phyloP scores from a whole-genome alignment of 1,140 invertebrate genomes.

The Drosophila trapezifrons region DNA sequence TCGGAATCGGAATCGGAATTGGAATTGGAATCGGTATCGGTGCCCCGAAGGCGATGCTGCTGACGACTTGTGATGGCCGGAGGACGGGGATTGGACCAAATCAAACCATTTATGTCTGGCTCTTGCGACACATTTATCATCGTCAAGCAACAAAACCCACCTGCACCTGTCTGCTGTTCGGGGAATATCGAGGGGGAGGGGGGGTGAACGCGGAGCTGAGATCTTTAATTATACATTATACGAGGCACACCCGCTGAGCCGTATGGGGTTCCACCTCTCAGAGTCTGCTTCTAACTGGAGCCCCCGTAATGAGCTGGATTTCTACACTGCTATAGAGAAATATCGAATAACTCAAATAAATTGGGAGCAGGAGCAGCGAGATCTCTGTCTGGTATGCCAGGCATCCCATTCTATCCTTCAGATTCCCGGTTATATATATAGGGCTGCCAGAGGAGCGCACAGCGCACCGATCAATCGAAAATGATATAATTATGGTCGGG shows the following conservation, averaged over 20 bases:
- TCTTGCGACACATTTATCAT: constrained; percentile 77
- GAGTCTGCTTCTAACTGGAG: constrained; percentile 58
- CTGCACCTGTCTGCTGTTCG: constrained; percentile 69
- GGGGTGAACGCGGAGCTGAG: background rate
- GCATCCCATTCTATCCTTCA: constrained; percentile 53
- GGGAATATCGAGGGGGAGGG: background rate
- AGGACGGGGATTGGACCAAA: constrained; percentile 40
- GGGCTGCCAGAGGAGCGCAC: constrained; percentile 8
- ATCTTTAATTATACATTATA: constrained; percentile 70
- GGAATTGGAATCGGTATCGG: constrained; percentile 36
- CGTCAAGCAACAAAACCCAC: constrained; percentile 58
- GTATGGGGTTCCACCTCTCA: constrained; percentile 41
- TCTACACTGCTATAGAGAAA: constrained; percentile 48
- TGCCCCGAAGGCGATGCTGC: constrained; percentile 29
- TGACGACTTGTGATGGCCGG: constrained; percentile 23
- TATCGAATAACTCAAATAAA: constrained; percentile 13
- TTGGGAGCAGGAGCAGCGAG: constrained; percentile 9
- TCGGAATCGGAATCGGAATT: constrained; percentile 39
- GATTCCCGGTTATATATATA: constrained; percentile 21
- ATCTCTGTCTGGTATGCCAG: constrained; percentile 51
- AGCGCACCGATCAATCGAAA: constrained; percentile 78
- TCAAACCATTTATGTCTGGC: constrained; percentile 79
- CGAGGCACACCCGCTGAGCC: constrained; percentile 72
- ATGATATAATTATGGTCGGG: constrained; percentile 78
- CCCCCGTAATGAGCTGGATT: constrained; percentile 41